Base-by-base conservation (phyloP, 2,113 vertebrate species). In the Dunckerocampus dactyliophorus region DNA sequence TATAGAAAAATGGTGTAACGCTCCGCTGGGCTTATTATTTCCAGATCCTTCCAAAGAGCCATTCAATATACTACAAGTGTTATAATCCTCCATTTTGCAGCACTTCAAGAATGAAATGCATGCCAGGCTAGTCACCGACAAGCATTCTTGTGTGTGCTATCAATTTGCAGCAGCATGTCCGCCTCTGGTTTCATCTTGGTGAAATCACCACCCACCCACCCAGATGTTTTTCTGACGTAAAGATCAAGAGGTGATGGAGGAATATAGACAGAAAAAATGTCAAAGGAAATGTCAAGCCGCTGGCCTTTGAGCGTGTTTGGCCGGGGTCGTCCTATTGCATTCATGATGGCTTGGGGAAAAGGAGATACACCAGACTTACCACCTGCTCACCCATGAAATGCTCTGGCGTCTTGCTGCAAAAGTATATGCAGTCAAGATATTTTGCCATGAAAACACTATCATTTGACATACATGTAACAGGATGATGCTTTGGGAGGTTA, bases 281-380 rank as follows among this genome's bases (percentile, higher is more conserved):
- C 82, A 85, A 50, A 70, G 74, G 72, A 84, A 88, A 88, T 85
- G 83, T 85, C 82, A 85, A 68, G 74, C 4, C 31, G 51, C 58
- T 54, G 77, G 74, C 56, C 59, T 58, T 70, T 7, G 43, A 15
- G 59, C 28, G 68, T 20, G 59, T 67, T 63, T 56, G 53, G 53
- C 52, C 21, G 1, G 12, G 34, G 47, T 19, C 22, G 46, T 57
- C 54, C 20, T 3, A 45, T 66, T 21, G 39, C 50, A 31, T 39
- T 43, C 58, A 45, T 2, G 11, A 42, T 42, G 39, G 11, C 39
- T 13, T 3, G 39, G 39, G 39, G 11, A 63, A 65, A 68, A 70
- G 49, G 48, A 12, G 47, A 34, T 34, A 34, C 4, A 34, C 31
- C 31, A 34, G 5, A 34, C 63, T n/a, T 58, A 3, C 34, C 19